Evolutionary conservation across 2,797 vertebrate species (phyloP).

Genomic region (Silurus lanzhouensis): DNA sequence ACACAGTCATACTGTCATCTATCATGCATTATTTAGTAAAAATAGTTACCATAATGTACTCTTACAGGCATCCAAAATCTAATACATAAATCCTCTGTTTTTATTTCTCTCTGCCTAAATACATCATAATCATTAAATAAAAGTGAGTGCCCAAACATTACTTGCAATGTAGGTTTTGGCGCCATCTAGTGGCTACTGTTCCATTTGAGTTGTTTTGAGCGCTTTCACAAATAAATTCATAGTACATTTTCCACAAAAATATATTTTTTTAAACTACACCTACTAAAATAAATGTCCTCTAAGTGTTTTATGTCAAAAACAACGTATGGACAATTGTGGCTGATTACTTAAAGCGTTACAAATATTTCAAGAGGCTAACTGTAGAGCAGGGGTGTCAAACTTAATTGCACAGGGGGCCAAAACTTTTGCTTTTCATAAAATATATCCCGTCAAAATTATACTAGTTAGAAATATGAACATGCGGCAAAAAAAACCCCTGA

Average conservation of each 20-base stretch:
- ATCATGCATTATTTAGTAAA: neutral
- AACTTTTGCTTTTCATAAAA: too few species aligned
- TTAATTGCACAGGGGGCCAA: too few species aligned
- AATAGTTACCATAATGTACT: neutral
- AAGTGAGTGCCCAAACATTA: neutral
- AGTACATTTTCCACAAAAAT: neutral
- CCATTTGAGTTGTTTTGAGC: neutral
- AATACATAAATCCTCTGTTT: neutral
- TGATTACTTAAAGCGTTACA: neutral
- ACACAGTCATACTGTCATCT: neutral
- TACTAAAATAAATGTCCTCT: too few species aligned
- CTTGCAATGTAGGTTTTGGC: neutral
- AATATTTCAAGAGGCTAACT: neutral
- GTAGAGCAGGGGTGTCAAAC: too few species aligned
- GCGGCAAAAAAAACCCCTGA: too few species aligned
- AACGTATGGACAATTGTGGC: neutral
- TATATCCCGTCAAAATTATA: too few species aligned
- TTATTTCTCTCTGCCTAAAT: neutral
- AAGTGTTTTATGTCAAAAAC: neutral
- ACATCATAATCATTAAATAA: neutral
- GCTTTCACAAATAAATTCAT: too few species aligned
- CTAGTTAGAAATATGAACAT: too few species aligned
- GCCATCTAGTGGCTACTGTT: constrained; percentile 18
- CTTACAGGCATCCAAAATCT: neutral
- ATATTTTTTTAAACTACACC: too few species aligned